Evolutionary conservation across 2,797 vertebrate genomes (phyloP).

Genomic region (Crenuchus spilurus): DNA sequence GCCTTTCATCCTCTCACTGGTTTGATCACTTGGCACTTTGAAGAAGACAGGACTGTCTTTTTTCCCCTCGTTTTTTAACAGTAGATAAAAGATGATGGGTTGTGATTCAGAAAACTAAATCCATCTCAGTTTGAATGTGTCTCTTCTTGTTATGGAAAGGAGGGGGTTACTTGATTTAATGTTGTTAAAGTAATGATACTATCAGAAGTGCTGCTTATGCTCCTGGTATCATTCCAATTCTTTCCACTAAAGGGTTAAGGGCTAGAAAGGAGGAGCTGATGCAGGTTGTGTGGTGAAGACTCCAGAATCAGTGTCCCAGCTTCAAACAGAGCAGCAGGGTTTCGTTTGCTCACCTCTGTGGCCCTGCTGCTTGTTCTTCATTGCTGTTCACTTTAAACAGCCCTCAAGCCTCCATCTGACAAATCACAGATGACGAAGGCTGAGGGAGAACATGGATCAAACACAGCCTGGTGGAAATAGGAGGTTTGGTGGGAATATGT

Average conservation of each 20-base stretch:
- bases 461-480: background rate
- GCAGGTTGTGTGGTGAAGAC: slow-evolving; percentile 7
- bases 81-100: slow-evolving; percentile 65
- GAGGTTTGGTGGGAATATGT: background rate
- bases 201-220: slow-evolving; percentile 43
- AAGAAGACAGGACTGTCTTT: slow-evolving; percentile 65
- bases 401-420: background rate
- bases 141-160: slow-evolving; percentile 49
- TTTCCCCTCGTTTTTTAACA: slow-evolving; percentile 20
- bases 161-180: slow-evolving; percentile 56
- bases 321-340: slow-evolving; percentile 5
- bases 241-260: background rate
- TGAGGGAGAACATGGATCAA: background rate
- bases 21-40: slow-evolving; percentile 73
- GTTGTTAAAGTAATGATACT: slow-evolving; percentile 57
- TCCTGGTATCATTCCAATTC: background rate
- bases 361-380: slow-evolving; percentile 2
- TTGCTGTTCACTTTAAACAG: background rate
- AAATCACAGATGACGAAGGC: slow-evolving; percentile 1
- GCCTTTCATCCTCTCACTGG: slow-evolving; percentile 62
- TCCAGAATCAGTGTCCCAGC: background rate
- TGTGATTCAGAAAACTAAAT: slow-evolving; percentile 59
- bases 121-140: slow-evolving; percentile 43
- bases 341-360: background rate
- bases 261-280: slow-evolving; percentile 2